Conservation (phyloP, 2,113 vertebrate genomes). For the Scophthalmus maximus region DNA sequence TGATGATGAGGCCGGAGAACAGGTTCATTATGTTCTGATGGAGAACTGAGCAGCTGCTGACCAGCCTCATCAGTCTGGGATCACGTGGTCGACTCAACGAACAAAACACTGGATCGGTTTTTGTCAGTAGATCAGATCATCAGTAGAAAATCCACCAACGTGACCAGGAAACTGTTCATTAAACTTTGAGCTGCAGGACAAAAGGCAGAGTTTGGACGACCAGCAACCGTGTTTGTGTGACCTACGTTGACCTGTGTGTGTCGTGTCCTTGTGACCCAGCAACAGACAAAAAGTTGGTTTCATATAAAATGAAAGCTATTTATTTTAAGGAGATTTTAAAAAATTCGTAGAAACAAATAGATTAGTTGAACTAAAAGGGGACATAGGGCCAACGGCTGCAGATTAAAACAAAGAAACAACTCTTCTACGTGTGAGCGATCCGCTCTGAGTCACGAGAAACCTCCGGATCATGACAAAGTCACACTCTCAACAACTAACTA, state of each 20-base stretch:
- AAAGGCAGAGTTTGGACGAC: too few species aligned
- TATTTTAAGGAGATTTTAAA: too few species aligned
- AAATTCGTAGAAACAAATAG: too few species aligned
- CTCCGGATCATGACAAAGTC: too few species aligned
- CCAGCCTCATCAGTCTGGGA: background rate
- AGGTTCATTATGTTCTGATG: too few species aligned
- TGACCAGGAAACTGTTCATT: background rate
- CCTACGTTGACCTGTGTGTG: too few species aligned
- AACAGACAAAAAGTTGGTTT: too few species aligned
- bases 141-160: background rate
- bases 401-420: background rate
- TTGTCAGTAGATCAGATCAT: background rate
- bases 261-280: too few species aligned
- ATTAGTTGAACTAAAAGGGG: too few species aligned
- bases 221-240: background rate
- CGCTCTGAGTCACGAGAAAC: background rate
- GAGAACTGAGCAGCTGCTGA: background rate
- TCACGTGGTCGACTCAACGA: background rate
- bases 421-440: too few species aligned
- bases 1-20: too few species aligned
- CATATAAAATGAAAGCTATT: too few species aligned
- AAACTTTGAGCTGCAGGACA: background rate
- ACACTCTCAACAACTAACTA: background rate
- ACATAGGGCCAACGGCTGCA: background rate
- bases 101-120: background rate